Conservation (phyloP, 2,888 invertebrate genomes). For the Agrotis segetum region DNA sequence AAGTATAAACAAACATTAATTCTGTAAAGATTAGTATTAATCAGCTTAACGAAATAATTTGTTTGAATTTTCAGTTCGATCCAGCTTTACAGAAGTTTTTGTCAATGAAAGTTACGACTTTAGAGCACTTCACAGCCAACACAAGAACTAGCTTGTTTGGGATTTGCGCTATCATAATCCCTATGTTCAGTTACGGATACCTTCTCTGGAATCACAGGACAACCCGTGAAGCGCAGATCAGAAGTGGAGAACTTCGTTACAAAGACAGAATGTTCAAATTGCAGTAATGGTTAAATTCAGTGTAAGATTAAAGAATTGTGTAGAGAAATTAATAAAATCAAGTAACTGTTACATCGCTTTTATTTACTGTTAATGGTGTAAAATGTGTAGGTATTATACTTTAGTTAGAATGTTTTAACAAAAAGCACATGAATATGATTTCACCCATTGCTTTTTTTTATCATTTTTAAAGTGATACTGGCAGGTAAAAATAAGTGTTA, state of each 20-base stretch:
- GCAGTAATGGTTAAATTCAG: constrained; percentile 78
- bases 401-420: constrained; percentile 11
- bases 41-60: not conserved
- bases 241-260: constrained; percentile 94
- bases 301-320: constrained; percentile 45
- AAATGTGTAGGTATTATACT: not conserved
- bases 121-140: constrained; percentile 93
- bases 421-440: constrained; percentile 18
- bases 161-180: constrained; percentile 88
- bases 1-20: constrained; percentile 44
- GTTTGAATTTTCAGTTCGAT: constrained; percentile 93
- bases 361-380: constrained; percentile 18
- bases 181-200: constrained; percentile 90
- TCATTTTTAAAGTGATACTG: constrained; percentile 13
- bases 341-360: constrained; percentile 45
- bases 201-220: constrained; percentile 89
- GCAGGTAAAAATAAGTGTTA: not conserved
- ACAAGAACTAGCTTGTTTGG: constrained; percentile 89
- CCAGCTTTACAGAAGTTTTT: constrained; percentile 94
- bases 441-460: not conserved
- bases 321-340: constrained; percentile 64
- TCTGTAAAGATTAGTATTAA: not conserved
- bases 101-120: constrained; percentile 93
- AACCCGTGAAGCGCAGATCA: constrained; percentile 89
- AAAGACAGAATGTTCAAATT: constrained; percentile 94